A percentile compares a stretch with the other conserved stretches of the same genome.
Conservation (phyloP, 2,888 invertebrate species). For the Serrognathus titanus region DNA sequence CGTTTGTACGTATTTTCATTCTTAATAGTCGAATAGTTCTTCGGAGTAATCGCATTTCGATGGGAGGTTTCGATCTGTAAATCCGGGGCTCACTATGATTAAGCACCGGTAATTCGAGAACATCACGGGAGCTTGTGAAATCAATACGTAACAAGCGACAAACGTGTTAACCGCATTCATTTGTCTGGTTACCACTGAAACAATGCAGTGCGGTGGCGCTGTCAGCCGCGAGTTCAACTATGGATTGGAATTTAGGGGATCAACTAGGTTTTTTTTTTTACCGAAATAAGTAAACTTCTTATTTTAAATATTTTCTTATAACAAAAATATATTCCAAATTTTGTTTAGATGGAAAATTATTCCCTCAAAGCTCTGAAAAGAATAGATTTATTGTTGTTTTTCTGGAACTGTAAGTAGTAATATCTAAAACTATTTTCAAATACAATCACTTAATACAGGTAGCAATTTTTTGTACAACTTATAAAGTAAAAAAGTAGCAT, state of each 20-base stretch:
- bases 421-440: no score
- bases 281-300: not conserved
- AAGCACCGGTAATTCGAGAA: constrained; percentile 46
- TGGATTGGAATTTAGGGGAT: constrained; percentile 29
- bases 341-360: no score
- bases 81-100: constrained; percentile 46
- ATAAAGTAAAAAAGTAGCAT: no score
- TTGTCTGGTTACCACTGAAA: constrained; percentile 51
- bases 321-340: no score
- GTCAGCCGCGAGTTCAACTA: constrained; percentile 36
- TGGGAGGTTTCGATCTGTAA: constrained; percentile 35
- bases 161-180: constrained; percentile 52
- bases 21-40: no score
- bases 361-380: no score
- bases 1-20: no score
- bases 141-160: constrained; percentile 50
- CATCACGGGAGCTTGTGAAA: constrained; percentile 45
- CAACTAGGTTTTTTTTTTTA: constrained; percentile 19
- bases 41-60: constrained; percentile 17
- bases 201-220: constrained; percentile 48
- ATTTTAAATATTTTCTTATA: no score
- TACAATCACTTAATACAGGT: no score
- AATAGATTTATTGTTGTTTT: no score
- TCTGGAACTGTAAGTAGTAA: no score
- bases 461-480: no score